Conservation (phyloP, 2,888 invertebrate genomes). For the Heliconius charithonia region DNA sequence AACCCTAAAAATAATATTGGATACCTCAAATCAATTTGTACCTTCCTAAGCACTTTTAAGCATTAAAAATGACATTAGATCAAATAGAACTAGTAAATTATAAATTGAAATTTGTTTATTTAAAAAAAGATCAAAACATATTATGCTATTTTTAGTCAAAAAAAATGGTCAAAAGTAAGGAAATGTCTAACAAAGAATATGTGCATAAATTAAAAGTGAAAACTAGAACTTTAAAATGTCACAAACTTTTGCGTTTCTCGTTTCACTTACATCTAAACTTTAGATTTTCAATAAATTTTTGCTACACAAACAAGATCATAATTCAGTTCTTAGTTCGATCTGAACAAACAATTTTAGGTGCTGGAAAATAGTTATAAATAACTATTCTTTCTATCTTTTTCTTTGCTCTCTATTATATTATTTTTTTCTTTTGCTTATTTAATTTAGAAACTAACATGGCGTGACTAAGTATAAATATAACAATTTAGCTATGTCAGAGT, state of each 20-base stretch:
- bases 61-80: too few species aligned
- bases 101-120: too few species aligned
- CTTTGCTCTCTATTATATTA: too few species aligned
- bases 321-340: not conserved
- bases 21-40: too few species aligned
- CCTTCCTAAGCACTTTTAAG: too few species aligned
- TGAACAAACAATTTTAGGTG: not conserved
- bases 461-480: too few species aligned
- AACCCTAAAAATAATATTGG: too few species aligned
- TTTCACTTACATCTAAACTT: constrained; percentile 2
- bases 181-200: not conserved
- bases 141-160: not conserved
- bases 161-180: not conserved
- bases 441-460: too few species aligned
- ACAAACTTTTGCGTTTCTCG: not conserved
- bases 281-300: not conserved
- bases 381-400: not conserved
- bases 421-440: too few species aligned
- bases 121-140: not conserved
- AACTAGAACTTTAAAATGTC: not conserved
- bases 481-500: too few species aligned
- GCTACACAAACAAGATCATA: not conserved
- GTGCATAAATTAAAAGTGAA: not conserved
- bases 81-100: too few species aligned
- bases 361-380: not conserved